A percentile compares a stretch with the other conserved stretches of the same genome.
phyloP scores from a whole-genome alignment of 2,797 vertebrate genomes.

The Alca torda region DNA sequence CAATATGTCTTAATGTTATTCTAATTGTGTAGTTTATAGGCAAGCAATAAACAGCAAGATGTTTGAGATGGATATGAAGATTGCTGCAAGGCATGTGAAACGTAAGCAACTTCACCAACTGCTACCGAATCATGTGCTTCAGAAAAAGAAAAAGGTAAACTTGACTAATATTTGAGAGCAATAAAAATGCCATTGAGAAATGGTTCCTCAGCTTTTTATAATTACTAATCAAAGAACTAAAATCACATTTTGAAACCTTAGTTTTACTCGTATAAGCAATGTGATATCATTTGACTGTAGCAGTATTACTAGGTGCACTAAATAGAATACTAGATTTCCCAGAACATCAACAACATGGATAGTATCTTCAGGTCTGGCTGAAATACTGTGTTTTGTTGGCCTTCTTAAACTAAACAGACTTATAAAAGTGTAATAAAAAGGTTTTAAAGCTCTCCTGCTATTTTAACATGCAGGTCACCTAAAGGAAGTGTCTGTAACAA shows the following conservation, averaged over 20 bases:
- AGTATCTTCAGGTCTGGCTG: background rate
- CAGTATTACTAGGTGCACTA: background rate
- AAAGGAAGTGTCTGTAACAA: background rate
- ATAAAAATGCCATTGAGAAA: background rate
- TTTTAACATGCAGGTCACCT: background rate
- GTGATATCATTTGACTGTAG: background rate
- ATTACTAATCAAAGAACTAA: background rate
- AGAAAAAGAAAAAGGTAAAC: conserved; percentile 85
- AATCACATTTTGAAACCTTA: background rate
- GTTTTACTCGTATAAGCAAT: background rate
- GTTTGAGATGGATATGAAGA: conserved; percentile 90
- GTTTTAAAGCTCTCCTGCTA: background rate
- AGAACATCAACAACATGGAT: background rate
- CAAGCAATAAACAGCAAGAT: conserved; percentile 90
- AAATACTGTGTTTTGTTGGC: background rate
- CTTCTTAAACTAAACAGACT: background rate
- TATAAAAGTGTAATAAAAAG: background rate
- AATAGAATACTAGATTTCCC: background rate
- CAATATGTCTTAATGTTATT: conserved; percentile 52
- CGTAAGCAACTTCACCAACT: conserved; percentile 86
- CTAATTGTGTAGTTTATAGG: conserved; percentile 84
- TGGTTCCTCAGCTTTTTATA: background rate
- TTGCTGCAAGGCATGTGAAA: conserved; percentile 87
- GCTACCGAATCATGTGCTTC: conserved; percentile 84
- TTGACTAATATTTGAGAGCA: background rate